A percentile compares a stretch with the other conserved stretches of the same genome.
phyloP scores from a whole-genome alignment of 2,113 vertebrate species.

The Cheilinus undulatus region DNA sequence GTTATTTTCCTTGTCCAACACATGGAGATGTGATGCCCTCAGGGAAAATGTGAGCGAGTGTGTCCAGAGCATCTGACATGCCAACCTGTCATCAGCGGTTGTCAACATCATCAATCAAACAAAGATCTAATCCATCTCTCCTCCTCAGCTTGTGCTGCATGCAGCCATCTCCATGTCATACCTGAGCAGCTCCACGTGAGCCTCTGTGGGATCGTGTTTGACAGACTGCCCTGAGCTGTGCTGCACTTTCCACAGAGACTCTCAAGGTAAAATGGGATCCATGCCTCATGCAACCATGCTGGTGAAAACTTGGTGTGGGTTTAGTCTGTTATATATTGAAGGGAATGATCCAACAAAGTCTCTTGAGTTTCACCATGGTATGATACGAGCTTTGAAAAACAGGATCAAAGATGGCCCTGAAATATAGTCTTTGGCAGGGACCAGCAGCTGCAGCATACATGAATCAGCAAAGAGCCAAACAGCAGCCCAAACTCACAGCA shows the following conservation, averaged over 20 bases:
- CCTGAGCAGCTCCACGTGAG: neutral
- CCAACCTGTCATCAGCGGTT: conserved; percentile 19
- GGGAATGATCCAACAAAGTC: conserved; percentile 8
- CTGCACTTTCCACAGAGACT: neutral
- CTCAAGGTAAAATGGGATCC: neutral
- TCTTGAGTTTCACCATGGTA: neutral
- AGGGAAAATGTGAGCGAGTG: neutral
- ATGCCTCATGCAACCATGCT: neutral
- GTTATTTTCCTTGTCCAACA: neutral
- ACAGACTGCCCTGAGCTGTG: neutral
- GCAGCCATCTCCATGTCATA: neutral
- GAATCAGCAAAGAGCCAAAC: neutral
- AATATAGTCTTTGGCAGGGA: neutral
- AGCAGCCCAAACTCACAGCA: conserved; percentile 2
- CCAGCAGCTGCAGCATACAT: neutral
- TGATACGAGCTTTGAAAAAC: conserved; percentile 5
- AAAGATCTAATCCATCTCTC: conserved; percentile 10
- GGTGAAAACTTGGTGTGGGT: neutral
- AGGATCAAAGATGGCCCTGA: neutral
- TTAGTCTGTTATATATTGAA: neutral
- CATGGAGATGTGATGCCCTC: neutral
- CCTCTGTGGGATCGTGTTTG: neutral
- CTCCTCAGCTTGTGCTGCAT: neutral
- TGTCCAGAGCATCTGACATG: neutral
- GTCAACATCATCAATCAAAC: conserved; percentile 23